Evolutionary conservation across 2,113 vertebrate species (phyloP).

Genomic region (Trinectes maculatus): DNA sequence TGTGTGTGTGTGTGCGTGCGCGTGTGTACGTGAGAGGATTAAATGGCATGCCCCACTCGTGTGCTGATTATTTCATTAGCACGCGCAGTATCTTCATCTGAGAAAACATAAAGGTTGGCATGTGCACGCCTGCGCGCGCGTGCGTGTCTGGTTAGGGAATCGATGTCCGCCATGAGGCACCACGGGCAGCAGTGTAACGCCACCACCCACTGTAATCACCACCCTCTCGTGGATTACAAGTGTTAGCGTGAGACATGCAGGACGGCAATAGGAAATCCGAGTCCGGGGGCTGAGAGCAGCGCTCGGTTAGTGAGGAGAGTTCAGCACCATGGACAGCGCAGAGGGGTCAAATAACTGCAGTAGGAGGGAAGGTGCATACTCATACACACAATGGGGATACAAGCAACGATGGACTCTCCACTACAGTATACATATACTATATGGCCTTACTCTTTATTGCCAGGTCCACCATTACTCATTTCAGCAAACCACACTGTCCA

Average conservation of each 20-base stretch:
- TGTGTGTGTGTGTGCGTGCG: neutral
- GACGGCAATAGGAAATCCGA: constrained; percentile 15
- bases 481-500: neutral
- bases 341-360: neutral
- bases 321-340: constrained; percentile 68
- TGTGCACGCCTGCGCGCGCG: neutral
- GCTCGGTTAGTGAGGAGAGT: neutral
- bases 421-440: too few species aligned
- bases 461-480: constrained; percentile 4
- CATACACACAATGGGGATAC: constrained; percentile 16
- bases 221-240: constrained; percentile 68
- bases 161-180: constrained; percentile 53
- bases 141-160: constrained; percentile 37
- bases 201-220: constrained; percentile 63
- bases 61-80: constrained; percentile 9
- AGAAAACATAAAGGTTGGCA: neutral
- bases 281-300: constrained; percentile 1
- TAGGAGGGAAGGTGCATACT: constrained; percentile 2
- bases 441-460: too few species aligned
- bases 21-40: neutral
- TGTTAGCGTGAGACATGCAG: constrained; percentile 26
- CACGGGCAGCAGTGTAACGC: constrained; percentile 39
- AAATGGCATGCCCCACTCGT: neutral
- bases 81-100: constrained; percentile 10
- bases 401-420: too few species aligned